Percentiles rank a stretch among this genome's conserved stretches.
Evolutionary conservation across 2,888 invertebrate genomes (phyloP).

Genomic region (Philaethria dido): DNA sequence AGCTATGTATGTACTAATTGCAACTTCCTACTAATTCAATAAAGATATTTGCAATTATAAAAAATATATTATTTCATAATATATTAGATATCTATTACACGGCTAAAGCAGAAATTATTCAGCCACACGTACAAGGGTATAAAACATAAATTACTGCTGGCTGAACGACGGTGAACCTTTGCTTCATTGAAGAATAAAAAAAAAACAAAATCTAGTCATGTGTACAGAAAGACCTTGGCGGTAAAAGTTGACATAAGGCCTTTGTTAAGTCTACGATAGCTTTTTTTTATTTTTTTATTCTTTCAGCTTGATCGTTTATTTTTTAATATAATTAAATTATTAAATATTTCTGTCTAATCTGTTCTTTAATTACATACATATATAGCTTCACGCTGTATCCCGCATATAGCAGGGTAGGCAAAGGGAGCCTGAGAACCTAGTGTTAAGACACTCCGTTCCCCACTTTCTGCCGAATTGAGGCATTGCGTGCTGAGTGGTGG

Average conservation of each 20-base stretch:
- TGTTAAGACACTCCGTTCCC: no score
- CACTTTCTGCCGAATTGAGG: no score
- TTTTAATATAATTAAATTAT: not conserved
- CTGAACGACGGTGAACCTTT: slow-evolving; percentile 43
- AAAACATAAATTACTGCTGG: slow-evolving; percentile 40
- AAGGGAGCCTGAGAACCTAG: no score
- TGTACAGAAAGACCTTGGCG: slow-evolving; percentile 31
- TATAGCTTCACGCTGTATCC: no score
- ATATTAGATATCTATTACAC: slow-evolving; percentile 1
- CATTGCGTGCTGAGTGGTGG: no score
- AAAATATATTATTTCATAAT: not conserved
- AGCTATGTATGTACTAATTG: no score
- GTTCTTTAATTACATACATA: no score
- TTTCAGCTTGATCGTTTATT: not conserved
- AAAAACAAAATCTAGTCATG: slow-evolving; percentile 44
- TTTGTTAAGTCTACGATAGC: not conserved
- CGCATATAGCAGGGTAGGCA: no score
- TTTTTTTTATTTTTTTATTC: not conserved
- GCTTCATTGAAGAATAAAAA: slow-evolving; percentile 43
- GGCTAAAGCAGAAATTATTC: slow-evolving; percentile 8
- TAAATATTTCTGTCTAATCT: no score
- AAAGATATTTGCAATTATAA: not conserved
- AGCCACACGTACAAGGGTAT: slow-evolving; percentile 30
- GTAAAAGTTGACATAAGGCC: slow-evolving; percentile 2
- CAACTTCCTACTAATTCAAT: not conserved